Conservation (phyloP, 2,888 invertebrate genomes). For the Poecilus cupreus region DNA sequence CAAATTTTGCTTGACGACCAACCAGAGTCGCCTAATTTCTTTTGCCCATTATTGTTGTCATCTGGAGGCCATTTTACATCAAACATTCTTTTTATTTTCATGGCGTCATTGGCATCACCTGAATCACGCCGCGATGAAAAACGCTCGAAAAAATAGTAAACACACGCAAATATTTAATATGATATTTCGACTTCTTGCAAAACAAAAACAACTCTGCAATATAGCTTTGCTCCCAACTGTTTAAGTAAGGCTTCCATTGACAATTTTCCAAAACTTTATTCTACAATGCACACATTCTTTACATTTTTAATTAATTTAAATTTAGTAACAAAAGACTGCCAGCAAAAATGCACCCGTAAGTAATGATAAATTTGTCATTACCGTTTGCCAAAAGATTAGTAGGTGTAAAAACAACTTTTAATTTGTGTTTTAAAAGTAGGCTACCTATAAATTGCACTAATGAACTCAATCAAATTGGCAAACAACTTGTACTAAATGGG, state of each 20-base stretch:
- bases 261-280: conserved; percentile 12
- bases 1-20: conserved; percentile 43
- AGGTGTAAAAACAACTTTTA: conserved; percentile 18
- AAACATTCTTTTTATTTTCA: conserved; percentile 9
- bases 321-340: not conserved
- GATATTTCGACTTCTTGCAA: not conserved
- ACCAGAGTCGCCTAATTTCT: conserved; percentile 44
- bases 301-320: conserved; percentile 21
- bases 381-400: conserved; percentile 21
- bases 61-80: conserved; percentile 48
- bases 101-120: conserved; percentile 47
- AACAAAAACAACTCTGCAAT: conserved; percentile 18
- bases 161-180: not conserved
- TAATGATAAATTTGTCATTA: not conserved
- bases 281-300: conserved; percentile 2
- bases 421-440: conserved; percentile 26
- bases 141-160: not conserved
- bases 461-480: conserved; percentile 36
- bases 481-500: not conserved
- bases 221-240: not conserved
- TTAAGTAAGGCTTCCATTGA: conserved; percentile 23
- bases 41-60: conserved; percentile 44
- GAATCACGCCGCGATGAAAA: conserved; percentile 26
- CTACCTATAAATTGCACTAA: conserved; percentile 13
- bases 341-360: conserved; percentile 1